Evolutionary conservation across 1,140 invertebrate species (phyloP), one percentile per base, ranked within the genome.

Genomic region (Ganaspis sp.): DNA sequence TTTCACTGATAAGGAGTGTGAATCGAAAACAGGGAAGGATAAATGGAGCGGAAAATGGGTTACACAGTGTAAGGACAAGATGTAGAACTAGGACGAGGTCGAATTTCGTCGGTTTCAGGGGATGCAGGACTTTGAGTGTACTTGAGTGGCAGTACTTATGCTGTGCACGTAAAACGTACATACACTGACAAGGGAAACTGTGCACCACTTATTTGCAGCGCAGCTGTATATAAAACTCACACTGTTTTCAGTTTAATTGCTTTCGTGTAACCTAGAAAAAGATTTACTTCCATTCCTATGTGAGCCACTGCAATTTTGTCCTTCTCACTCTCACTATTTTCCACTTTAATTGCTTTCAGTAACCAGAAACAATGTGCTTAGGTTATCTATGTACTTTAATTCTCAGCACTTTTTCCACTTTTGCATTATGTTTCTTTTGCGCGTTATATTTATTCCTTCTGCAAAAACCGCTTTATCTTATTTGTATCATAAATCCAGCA

Each of bases 21-120:
- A 64, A 64, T 12, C 23, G 29, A 9, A 29, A 42, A 40, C 15
- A 71, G 75, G 70, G 71, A 49, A 70, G 38, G 3, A 9, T 26
- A 29, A 11, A 49, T 21, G 21, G 29, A 21, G 70, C 42, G 19
- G 58, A 38, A 58, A 29, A 72, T 38, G 26, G 71, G 26, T 69
- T 73, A 17, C n/a, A 73, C 69, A 53, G 54, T 34, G 38, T n/a
- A 21, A 9, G 15, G 37, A 38, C 26, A 42, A 23, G 40, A 19
- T 58, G 58, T 49, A 76, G 49, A 83, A 83, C 75, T 83, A 53
- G 83, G 81, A 72, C 83, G 83, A 84, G 83, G 83, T 77, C 79
- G 75, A 73, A 77, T 21, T 58, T 69, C 79, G 58, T 77, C 53
- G 75, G 70, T 75, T 64, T 29, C 49, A 64, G 58, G 58, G 58